Evolutionary conservation across 2,888 invertebrate species (phyloP), one percentile per base, ranked within the genome.

Genomic region (Lasius platythorax): DNA sequence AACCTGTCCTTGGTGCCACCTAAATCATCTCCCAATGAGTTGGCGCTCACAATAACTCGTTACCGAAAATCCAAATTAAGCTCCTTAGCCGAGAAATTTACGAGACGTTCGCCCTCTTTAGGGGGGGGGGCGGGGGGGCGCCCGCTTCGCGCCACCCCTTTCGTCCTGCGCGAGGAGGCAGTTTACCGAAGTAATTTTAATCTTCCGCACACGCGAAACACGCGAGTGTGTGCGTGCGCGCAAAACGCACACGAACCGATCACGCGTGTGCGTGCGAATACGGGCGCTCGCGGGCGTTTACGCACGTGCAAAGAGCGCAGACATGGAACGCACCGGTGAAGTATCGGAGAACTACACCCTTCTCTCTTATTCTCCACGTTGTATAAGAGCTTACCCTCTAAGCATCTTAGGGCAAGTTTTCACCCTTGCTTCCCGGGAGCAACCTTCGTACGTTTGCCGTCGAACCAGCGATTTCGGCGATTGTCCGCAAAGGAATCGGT

Each of bases 41-140:
- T 90, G 87, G 88, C 91, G 91, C 92, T 93, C 91, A 91, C 93
- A 94, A 93, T 94, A 94, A 94, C 94, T 95, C 94, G 94, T 95
- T 95, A 94, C 93, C 92, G 94, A 94, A 94, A 94, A 95, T 94
- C 94, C 93, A 93, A 94, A 95, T 94, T 95, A 95, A 95, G 95
- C 95, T 94, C 89, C 95, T 95, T 95, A 95, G 91, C 91, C 90
- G 91, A 92, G 93, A 94, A 94, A 94, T 94, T 94, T 94, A 93
- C 94, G 93, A 94, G 94, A 94, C 93, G 89, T 91, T 90, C 88
- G 66, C 82, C 86, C 82, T 85, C 86, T 82, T 81, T 83, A 33
- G 18, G 28, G 23, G 68, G 30, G 70, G 33, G 5, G 37, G 37
- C 4, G 37, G 37, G 30, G 23, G 28, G 23, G 68, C 40, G 72